A percentile compares a stretch with the other conserved stretches of the same genome.
phyloP scores from a whole-genome alignment of 2,888 invertebrate species.

The Atrina japonica region DNA sequence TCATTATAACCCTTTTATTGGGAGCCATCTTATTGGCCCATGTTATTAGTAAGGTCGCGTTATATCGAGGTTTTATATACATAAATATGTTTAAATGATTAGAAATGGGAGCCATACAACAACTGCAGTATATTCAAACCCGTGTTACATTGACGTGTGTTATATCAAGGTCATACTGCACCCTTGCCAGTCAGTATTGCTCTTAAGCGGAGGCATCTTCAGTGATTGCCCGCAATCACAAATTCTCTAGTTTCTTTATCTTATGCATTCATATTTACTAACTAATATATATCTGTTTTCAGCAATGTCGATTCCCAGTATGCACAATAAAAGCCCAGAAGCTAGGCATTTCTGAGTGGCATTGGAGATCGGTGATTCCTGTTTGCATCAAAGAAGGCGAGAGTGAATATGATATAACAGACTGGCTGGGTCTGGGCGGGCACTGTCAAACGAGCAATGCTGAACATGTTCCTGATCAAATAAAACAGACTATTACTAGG shows the following conservation, averaged over 20 bases:
- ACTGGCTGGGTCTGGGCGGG: slow-evolving; percentile 7
- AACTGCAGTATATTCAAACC: slow-evolving; percentile 7
- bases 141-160: slow-evolving; percentile 7
- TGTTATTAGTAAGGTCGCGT: slow-evolving; percentile 7
- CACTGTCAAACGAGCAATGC: slow-evolving; percentile 7
- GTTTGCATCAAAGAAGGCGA: slow-evolving; percentile 6
- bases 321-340: slow-evolving; percentile 4
- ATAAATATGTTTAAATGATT: slow-evolving; percentile 4
- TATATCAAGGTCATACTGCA: background rate
- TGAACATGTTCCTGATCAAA: slow-evolving; percentile 7
- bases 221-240: slow-evolving; percentile 2
- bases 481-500: too few relatives aligned
- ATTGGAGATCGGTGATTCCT: slow-evolving; percentile 7
- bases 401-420: slow-evolving; percentile 7
- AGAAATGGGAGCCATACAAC: slow-evolving; percentile 7
- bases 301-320: slow-evolving; percentile 7
- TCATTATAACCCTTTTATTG: slow-evolving; percentile 7
- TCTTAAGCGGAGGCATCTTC: background rate
- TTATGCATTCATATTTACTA: slow-evolving; percentile 7
- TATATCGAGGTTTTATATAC: slow-evolving; percentile 7
- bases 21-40: slow-evolving; percentile 7
- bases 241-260: slow-evolving; percentile 6
- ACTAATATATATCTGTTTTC: slow-evolving; percentile 6
- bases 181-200: background rate
- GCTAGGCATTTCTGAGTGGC: slow-evolving; percentile 6